Percentiles rank a stretch among this genome's conserved stretches.
Evolutionary conservation across 2,888 invertebrate species (phyloP).

Genomic region (Pyrocoelia pectoralis): DNA sequence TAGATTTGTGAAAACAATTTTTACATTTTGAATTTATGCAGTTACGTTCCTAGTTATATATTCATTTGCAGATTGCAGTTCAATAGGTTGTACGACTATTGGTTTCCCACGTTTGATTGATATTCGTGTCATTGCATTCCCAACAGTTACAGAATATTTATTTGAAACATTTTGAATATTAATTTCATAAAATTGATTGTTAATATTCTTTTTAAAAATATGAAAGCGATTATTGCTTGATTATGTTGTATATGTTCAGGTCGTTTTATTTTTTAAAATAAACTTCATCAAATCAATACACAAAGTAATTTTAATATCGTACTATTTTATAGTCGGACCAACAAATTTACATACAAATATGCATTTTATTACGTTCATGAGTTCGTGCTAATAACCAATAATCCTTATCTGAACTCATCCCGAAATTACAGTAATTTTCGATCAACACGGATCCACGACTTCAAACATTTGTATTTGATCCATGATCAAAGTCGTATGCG

Average conservation of each 20-base stretch:
- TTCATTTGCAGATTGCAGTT: slow-evolving; percentile 13
- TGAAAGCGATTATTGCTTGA: too few relatives aligned
- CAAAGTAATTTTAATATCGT: not conserved
- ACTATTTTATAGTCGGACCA: slow-evolving; percentile 7
- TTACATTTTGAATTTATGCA: slow-evolving; percentile 9
- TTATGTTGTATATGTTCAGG: too few relatives aligned
- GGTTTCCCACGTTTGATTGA: slow-evolving; percentile 18
- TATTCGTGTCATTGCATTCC: slow-evolving; percentile 15
- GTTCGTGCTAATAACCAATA: slow-evolving; percentile 35
- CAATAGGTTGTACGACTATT: slow-evolving; percentile 16
- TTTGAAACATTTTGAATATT: slow-evolving; percentile 4
- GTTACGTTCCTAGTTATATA: not conserved
- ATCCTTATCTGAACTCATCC: slow-evolving; percentile 32
- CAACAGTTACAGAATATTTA: not conserved
- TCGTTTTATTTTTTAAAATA: not conserved
- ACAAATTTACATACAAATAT: slow-evolving; percentile 15
- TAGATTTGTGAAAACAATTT: slow-evolving; percentile 11
- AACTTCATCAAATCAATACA: too few relatives aligned
- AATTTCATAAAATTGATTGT: not conserved
- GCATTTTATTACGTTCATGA: slow-evolving; percentile 25
- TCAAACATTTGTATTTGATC: slow-evolving; percentile 30
- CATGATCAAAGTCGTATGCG: slow-evolving; percentile 35
- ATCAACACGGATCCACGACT: slow-evolving; percentile 36
- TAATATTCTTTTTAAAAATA: too few relatives aligned
- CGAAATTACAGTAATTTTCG: slow-evolving; percentile 38